A percentile compares a stretch with the other conserved stretches of the same genome.
Conservation (phyloP, 2,797 vertebrate genomes). For the Discoglossus pictus region DNA sequence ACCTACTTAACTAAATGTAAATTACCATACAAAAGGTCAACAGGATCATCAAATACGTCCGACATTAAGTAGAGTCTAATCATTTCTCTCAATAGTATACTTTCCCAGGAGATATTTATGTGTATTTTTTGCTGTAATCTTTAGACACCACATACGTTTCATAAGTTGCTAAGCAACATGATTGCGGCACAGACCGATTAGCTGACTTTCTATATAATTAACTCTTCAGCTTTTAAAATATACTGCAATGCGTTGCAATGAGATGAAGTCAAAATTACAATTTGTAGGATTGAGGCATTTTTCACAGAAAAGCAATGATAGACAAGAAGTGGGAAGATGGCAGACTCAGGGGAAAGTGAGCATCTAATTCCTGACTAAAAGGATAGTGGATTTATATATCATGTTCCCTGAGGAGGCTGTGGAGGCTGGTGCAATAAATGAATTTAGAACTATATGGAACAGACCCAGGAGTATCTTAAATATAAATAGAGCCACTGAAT, state of each 20-base stretch:
- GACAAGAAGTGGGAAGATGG: slow-evolving; percentile 33
- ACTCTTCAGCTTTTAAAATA: slow-evolving; percentile 32
- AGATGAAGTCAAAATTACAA: slow-evolving; percentile 35
- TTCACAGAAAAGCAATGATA: not conserved
- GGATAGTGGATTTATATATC: not conserved
- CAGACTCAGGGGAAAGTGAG: not conserved
- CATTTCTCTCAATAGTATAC: slow-evolving; percentile 30
- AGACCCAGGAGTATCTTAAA: no score
- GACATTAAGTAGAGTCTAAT: slow-evolving; percentile 39
- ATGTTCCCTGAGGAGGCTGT: slow-evolving; percentile 3
- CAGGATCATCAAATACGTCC: slow-evolving; percentile 27
- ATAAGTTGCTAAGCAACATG: slow-evolving; percentile 46
- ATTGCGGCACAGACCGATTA: slow-evolving; percentile 38
- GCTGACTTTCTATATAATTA: slow-evolving; percentile 49
- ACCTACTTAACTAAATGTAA: slow-evolving; percentile 37
- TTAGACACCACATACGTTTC: slow-evolving; percentile 34
- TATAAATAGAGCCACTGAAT: no score
- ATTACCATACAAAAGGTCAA: slow-evolving; percentile 45
- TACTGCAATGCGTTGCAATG: slow-evolving; percentile 5
- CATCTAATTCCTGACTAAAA: not conserved
- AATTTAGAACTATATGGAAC: no score
- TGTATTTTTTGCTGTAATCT: slow-evolving; percentile 39
- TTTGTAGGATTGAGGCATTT: slow-evolving; percentile 3
- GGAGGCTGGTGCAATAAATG: not conserved
- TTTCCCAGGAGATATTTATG: slow-evolving; percentile 33